These are phyloP conservation scores for Musca vetustissima DNA, from an alignment of 1,140 invertebrate species.

Conservation along the genomic window DNA sequence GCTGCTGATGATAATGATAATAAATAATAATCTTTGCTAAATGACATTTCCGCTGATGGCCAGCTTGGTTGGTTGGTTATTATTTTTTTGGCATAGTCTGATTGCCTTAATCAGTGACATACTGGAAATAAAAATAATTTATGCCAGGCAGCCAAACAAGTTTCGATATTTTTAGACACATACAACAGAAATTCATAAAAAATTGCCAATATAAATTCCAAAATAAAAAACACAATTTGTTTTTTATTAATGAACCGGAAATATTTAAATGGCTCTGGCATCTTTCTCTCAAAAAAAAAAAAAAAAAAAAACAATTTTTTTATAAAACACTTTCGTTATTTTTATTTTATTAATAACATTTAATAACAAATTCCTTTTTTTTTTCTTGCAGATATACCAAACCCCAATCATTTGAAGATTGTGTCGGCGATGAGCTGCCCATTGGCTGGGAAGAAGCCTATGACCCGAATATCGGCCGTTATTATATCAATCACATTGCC, in stretches of 20 bases:
- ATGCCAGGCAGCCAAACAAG: not conserved
- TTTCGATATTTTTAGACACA: not conserved
- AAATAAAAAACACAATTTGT: no score
- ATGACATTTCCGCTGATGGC: not conserved
- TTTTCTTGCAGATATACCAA: constrained; percentile 84
- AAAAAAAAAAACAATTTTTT: no score
- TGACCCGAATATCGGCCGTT: constrained; percentile 89
- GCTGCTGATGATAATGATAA: not conserved
- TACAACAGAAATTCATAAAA: not conserved
- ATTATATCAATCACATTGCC: constrained; percentile 95
- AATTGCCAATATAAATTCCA: no score
- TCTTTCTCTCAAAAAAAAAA: not conserved
- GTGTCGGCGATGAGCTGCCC: constrained; percentile 94
- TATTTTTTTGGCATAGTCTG: constrained; percentile 1
- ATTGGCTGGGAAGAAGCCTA: constrained; percentile 95
- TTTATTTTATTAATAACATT: not conserved
- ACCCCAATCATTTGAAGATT: constrained; percentile 95
- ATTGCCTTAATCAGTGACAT: not conserved
- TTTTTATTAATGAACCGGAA: no score
- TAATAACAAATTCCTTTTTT: constrained; percentile 37
- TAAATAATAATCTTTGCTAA: not conserved
- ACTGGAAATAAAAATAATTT: constrained; percentile 2
- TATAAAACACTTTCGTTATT: not conserved
- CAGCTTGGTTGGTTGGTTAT: not conserved
- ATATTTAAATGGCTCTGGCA: not conserved